Base-by-base conservation (phyloP, 2,888 invertebrate genomes). In the Silvanus unidentatus region DNA sequence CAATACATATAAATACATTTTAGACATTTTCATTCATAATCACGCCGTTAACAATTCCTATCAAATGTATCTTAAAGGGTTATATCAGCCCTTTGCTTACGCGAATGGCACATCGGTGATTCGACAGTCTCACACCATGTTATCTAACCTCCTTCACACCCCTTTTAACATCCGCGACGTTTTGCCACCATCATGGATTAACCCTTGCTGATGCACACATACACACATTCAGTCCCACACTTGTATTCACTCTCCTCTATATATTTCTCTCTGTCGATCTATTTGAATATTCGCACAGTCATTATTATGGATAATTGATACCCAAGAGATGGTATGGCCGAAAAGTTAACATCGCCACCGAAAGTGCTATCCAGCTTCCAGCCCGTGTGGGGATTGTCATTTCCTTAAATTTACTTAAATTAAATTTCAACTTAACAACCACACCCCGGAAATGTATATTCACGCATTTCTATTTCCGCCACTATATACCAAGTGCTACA, bases 31-130 rank as follows among this genome's bases (percentile, higher is more conserved):
- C 66, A 64, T 65, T 65, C 61, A 63, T 68, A 68, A 68, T 67
- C 65, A 62, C 65, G 54, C 64, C 64, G 65, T 69, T 69, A 68
- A 66, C 66, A 66, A 64, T 67, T 62, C 65, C 60, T 68, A 69
- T 69, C 68, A 61, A 59, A 59, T 59, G 58, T 60, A 64, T 65
- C 63, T 64, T 39, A 60, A 65, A 63, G 63, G 65, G 64, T 63
- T 59, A 58, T 58, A 58, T 62, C 59, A 57, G 58, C 62, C 66
- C 61, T 57, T 57, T 57, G 54, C 59, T 64, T 60, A 62, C 64
- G 66, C 66, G 66, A 68, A 66, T 68, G 66, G 66, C 68, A 53
- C 50, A 55, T 53, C 47, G 58, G 57, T 57, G 62, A 68, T 68
- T 65, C 66, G 64, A 61, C 63, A 59, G 63, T 59, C 64, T 66